Percentiles rank a stretch among this genome's conserved stretches.
Evolutionary conservation across 1,140 invertebrate species (phyloP).

Genomic region (Drosophila ogumai): DNA sequence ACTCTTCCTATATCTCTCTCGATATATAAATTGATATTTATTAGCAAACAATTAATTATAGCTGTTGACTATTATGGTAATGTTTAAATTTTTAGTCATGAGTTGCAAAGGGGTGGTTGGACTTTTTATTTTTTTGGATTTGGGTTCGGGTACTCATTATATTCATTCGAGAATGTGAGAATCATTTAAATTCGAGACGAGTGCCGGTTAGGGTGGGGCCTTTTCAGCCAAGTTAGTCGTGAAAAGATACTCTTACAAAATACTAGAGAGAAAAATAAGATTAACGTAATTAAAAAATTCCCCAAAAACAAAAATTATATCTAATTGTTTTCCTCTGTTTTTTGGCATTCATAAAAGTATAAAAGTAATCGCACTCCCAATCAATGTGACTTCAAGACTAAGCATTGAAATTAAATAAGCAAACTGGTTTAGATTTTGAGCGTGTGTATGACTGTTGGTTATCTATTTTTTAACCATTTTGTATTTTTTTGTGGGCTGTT

Average conservation of each 20-base stretch:
- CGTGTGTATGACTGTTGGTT: constrained; percentile 18
- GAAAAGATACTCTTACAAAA: constrained; percentile 4
- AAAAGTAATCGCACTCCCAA: constrained; percentile 69
- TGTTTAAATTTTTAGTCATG: constrained; percentile 62
- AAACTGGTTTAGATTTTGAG: constrained; percentile 69
- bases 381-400: constrained; percentile 73
- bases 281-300: not conserved
- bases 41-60: constrained; percentile 67
- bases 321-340: constrained; percentile 11
- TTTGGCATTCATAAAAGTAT: constrained; percentile 52
- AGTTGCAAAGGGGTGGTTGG: constrained; percentile 28
- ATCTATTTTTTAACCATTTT: constrained; percentile 21
- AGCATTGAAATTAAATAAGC: constrained; percentile 73
- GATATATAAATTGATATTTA: constrained; percentile 43
- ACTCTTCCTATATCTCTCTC: constrained; percentile 32
- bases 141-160: not conserved
- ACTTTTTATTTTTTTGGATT: constrained; percentile 9
- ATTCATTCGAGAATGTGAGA: constrained; percentile 18
- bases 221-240: constrained; percentile 28
- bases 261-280: too few relatives aligned
- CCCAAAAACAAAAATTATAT: not conserved
- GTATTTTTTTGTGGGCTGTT: constrained; percentile 49
- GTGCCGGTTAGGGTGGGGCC: constrained; percentile 30
- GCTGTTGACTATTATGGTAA: constrained; percentile 25
- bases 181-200: constrained; percentile 55